Conservation (phyloP, 1,140 invertebrate species). For the Aradophagus sp. region DNA sequence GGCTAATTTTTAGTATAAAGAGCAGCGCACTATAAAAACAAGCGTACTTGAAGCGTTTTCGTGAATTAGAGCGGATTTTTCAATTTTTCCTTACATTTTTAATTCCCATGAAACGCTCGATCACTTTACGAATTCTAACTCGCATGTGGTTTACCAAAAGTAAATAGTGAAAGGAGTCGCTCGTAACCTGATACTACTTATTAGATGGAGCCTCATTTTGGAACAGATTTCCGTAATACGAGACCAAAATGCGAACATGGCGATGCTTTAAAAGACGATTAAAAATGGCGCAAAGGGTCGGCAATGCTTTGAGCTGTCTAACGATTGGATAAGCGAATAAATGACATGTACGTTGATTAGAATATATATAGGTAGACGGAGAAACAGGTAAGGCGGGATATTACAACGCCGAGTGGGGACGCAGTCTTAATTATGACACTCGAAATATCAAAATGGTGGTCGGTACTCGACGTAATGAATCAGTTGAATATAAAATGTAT, state of each 20-base stretch:
- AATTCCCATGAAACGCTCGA: too few species aligned
- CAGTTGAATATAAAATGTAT: too few species aligned
- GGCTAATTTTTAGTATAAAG: too few species aligned
- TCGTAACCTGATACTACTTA: conserved; percentile 42
- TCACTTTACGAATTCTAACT: too few species aligned
- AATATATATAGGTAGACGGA: conserved; percentile 55
- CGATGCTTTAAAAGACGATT: conserved; percentile 36
- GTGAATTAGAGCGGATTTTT: too few species aligned
- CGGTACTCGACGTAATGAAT: too few species aligned
- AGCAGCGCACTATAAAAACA: too few species aligned
- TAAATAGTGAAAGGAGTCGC: conserved; percentile 17
- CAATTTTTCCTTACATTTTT: too few species aligned
- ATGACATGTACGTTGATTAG: conserved; percentile 60
- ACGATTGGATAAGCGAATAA: conserved; percentile 66
- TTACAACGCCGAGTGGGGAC: too few species aligned
- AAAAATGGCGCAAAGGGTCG: conserved; percentile 62
- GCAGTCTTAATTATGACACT: too few species aligned
- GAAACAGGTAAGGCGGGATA: conserved; percentile 10
- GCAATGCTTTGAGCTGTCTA: conserved; percentile 66
- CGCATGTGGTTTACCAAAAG: conserved; percentile 17
- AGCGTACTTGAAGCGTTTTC: too few species aligned
- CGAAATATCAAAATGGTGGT: too few species aligned
- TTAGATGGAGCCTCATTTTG: conserved; percentile 41
- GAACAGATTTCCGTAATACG: conserved; percentile 62
- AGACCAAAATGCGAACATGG: conserved; percentile 49